These are phyloP conservation scores for Ptilorrhoa leucosticta DNA, from an alignment of 2,113 vertebrate genomes.

Conservation along the genomic window DNA sequence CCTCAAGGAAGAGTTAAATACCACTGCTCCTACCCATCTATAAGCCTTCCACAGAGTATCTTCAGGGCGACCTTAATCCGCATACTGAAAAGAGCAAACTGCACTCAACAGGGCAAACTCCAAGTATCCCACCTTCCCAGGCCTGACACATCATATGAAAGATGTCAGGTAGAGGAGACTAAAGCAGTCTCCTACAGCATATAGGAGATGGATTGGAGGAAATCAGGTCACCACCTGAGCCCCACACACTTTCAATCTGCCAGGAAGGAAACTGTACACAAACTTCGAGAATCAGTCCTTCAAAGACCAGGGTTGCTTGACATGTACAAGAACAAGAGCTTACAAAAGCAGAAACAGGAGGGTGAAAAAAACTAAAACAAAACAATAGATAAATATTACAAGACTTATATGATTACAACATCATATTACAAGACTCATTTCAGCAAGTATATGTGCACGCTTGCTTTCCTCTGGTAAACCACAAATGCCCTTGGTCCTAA, in stretches of 20 bases:
- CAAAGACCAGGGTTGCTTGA: neutral
- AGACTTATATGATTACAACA: neutral
- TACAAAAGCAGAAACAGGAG: neutral
- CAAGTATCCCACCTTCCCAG: neutral
- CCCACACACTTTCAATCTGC: neutral
- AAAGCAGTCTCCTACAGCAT: neutral
- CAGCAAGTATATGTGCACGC: neutral
- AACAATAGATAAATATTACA: neutral
- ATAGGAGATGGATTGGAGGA: neutral
- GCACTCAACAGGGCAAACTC: neutral
- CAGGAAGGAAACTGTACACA: neutral
- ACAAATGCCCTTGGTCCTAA: neutral
- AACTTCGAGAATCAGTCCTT: neutral
- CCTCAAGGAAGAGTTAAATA: neutral
- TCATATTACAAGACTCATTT: neutral
- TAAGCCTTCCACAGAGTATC: neutral
- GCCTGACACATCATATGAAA: neutral
- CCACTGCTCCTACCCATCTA: neutral
- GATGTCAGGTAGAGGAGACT: neutral
- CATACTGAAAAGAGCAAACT: neutral
- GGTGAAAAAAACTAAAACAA: accelerated
- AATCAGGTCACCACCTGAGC: neutral
- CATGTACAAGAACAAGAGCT: neutral
- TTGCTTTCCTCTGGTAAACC: neutral
- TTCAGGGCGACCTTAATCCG: neutral